Evolutionary conservation across 2,113 vertebrate species (phyloP).

Genomic region (Odontophorus gujanensis): DNA sequence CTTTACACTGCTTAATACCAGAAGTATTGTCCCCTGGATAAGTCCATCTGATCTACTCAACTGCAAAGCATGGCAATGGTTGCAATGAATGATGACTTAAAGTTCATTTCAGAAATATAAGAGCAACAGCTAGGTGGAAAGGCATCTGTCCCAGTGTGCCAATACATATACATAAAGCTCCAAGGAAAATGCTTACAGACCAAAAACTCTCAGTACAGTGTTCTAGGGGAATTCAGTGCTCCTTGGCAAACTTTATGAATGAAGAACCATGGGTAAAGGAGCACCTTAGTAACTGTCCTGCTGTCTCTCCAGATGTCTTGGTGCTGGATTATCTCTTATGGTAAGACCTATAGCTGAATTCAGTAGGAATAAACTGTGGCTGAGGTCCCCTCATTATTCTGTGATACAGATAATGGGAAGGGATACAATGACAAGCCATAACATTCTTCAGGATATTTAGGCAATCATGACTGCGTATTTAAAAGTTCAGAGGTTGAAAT

Average conservation of each 20-base stretch:
- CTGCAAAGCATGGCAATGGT: background rate
- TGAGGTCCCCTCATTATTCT: background rate
- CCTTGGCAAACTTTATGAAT: accelerated
- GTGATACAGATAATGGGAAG: background rate
- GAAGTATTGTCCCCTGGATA: background rate
- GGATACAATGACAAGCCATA: background rate
- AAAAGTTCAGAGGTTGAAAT: background rate
- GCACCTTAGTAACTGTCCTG: background rate
- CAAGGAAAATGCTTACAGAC: background rate
- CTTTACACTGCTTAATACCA: background rate
- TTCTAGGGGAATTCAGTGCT: background rate
- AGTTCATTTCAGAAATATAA: background rate
- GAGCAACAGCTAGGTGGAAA: background rate
- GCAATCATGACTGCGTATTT: background rate
- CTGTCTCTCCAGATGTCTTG: background rate
- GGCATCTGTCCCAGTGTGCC: accelerated
- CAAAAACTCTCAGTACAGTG: background rate
- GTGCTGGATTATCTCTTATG: background rate
- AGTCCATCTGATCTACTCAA: accelerated
- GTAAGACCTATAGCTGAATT: background rate
- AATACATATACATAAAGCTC: accelerated
- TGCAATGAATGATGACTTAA: background rate
- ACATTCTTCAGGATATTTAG: background rate
- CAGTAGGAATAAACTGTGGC: background rate
- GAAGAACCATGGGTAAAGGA: background rate